Base-by-base conservation (phyloP, 2,797 vertebrate genomes). In the Trachurus trachurus region DNA sequence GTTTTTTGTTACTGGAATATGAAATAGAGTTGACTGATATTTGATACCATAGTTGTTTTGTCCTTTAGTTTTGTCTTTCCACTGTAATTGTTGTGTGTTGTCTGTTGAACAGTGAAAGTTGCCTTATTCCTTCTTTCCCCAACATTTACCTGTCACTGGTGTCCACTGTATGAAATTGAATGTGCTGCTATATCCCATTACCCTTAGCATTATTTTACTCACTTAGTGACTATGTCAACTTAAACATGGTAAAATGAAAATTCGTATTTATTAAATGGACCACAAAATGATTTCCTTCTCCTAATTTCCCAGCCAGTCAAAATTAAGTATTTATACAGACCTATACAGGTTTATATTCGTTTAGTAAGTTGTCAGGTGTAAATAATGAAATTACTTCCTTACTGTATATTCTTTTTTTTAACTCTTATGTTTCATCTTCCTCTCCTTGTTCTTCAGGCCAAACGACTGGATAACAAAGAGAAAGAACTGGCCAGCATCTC, bases 381-480 rank as follows among this genome's bases (percentile, higher is more conserved):
- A 39, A 17, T 60, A 42, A 34, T 34, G 31, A 5, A 34, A 34
- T 34, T 5, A 34, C 5, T 34, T 34, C 31, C 5, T 34, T 34
- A n/a, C n/a, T n/a, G n/a, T n/a, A 26, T 44, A 7, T 16, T 5
- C 39, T 15, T 58, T 50, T 47, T 42, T 44, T 37, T 45, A 10
- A 40, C 47, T 50, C 26, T 47, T 64, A 11, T 73, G 59, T 53
- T 37, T 66, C 9, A 16, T 71, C 21, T 54, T 50, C 12, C 39
- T 15, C 19, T n/a, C 56, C 13, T 52, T 74, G 12, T 53, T 67
- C 83, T 19, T 54, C 80, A 98, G 97, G 95, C 93, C 16, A 87
- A 87, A 80, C 95, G 96, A 70, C 91, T 99, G 88, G 94, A 96
- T 76, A 94, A 78, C 62, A 96, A 94, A 83, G 96, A 98, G 70